Conservation (phyloP, 2,113 vertebrate genomes). For the Oryzias javanicus region DNA sequence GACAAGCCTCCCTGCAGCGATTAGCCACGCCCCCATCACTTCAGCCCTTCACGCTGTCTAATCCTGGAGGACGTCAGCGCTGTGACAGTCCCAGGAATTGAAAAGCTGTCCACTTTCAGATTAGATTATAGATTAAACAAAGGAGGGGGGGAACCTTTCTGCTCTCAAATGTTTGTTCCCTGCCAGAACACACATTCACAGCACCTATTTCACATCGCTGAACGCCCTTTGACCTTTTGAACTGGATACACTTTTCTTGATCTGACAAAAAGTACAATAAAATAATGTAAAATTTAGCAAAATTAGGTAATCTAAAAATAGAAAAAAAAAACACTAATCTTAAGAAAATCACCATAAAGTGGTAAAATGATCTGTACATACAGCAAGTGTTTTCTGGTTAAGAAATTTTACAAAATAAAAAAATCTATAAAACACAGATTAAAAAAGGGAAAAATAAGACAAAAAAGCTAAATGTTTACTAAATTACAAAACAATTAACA, state of each 20-base stretch:
- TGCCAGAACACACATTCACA: neutral
- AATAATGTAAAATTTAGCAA: no score
- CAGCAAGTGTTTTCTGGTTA: no score
- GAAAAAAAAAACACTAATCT: neutral
- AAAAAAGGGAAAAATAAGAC: no score
- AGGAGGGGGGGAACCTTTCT: conserved; percentile 6
- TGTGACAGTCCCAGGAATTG: neutral
- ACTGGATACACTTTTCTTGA: neutral
- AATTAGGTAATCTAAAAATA: neutral
- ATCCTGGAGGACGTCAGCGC: conserved; percentile 44
- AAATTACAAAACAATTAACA: no score
- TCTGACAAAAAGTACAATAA: no score
- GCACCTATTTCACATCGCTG: neutral
- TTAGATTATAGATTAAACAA: conserved; percentile 21
- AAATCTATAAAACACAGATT: no score
- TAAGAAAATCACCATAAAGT: no score
- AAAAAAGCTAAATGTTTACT: no score
- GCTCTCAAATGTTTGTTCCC: no score
- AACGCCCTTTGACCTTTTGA: neutral
- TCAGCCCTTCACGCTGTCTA: neutral
- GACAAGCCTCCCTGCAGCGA: conserved; percentile 26
- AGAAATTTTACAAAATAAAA: no score
- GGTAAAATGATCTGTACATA: no score
- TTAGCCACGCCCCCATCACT: conserved; percentile 14
- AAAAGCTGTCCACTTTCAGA: conserved; percentile 17